These are phyloP conservation scores for Quadriops clusia DNA, from an alignment of 2,888 invertebrate species.

Conservation along the genomic window DNA sequence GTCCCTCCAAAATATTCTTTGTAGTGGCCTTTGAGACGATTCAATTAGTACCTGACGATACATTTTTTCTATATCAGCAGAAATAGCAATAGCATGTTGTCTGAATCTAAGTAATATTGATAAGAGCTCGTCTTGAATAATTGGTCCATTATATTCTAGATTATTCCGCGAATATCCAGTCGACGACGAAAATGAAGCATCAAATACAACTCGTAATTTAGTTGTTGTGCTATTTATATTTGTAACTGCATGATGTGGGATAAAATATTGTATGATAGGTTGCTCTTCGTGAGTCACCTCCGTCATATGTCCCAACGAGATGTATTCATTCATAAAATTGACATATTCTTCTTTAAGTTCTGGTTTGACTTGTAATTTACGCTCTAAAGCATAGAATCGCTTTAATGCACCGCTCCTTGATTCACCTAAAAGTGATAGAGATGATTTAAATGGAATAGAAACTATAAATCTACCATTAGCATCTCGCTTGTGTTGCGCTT, in stretches of 20 bases:
- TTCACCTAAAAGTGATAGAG: constrained; percentile 7
- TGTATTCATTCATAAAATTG: constrained; percentile 4
- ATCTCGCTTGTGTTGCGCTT: constrained; percentile 7
- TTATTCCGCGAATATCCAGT: no score
- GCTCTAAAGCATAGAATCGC: constrained; percentile 9
- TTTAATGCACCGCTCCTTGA: constrained; percentile 8
- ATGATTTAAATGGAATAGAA: constrained; percentile 13
- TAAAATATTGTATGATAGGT: no score
- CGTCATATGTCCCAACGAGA: constrained; percentile 1
- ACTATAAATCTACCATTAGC: constrained; percentile 15
- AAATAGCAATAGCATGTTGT: not conserved
- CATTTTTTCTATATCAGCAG: constrained; percentile 6
- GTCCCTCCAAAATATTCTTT: constrained; percentile 3
- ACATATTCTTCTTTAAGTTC: constrained; percentile 2
- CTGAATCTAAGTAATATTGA: constrained; percentile 3
- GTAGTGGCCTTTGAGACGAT: not conserved
- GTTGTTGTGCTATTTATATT: constrained; percentile 1
- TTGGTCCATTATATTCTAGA: constrained; percentile 2
- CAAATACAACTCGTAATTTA: constrained; percentile 4
- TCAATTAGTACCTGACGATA: constrained; percentile 3
- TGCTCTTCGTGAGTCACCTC: constrained; percentile 2
- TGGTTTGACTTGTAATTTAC: constrained; percentile 9
- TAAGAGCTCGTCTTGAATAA: constrained; percentile 3
- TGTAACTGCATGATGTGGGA: constrained; percentile 4
- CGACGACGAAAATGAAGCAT: not conserved